phyloP scores from a whole-genome alignment of 2,113 vertebrate genomes.

The Brienomyrus longianalis region DNA sequence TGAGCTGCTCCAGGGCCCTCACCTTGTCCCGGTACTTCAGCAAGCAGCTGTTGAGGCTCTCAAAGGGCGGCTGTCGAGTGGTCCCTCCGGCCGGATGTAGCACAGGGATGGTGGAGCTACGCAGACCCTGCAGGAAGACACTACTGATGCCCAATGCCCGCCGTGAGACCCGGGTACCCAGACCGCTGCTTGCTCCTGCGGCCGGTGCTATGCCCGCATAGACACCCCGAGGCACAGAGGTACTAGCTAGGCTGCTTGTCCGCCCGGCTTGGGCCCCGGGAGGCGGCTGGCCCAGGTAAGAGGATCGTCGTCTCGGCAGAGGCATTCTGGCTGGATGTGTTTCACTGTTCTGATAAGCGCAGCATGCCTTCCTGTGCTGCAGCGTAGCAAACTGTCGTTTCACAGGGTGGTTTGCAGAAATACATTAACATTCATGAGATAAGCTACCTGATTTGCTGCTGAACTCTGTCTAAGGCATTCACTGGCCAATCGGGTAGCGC shows the following conservation, averaged over 20 bases:
- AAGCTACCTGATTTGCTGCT: background rate
- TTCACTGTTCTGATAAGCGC: background rate
- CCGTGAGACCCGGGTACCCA: slow-evolving; percentile 78
- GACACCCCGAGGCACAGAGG: slow-evolving; percentile 55
- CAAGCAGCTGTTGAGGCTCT: slow-evolving; percentile 71
- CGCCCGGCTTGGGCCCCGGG: slow-evolving; percentile 43
- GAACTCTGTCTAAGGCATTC: background rate
- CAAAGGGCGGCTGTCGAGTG: slow-evolving; percentile 41
- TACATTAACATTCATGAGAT: background rate
- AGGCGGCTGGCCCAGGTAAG: slow-evolving; percentile 68
- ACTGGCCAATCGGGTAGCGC: background rate
- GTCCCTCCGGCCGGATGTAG: slow-evolving; percentile 56
- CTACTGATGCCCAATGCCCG: slow-evolving; percentile 88
- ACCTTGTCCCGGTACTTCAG: slow-evolving; percentile 88
- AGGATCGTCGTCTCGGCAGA: slow-evolving; percentile 73
- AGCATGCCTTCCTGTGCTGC: background rate
- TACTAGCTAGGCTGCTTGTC: slow-evolving; percentile 46
- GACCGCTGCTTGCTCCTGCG: slow-evolving; percentile 53
- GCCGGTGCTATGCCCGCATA: slow-evolving; percentile 64
- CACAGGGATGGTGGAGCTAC: slow-evolving; percentile 64
- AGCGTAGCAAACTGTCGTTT: background rate
- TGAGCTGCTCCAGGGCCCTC: slow-evolving; percentile 74
- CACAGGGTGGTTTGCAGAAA: background rate
- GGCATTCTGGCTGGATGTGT: slow-evolving; percentile 55
- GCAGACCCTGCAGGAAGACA: slow-evolving; percentile 81